These are phyloP conservation scores for Pentalonia nigronervosa DNA, from an alignment of 1,140 invertebrate genomes.

Conservation along the genomic window DNA sequence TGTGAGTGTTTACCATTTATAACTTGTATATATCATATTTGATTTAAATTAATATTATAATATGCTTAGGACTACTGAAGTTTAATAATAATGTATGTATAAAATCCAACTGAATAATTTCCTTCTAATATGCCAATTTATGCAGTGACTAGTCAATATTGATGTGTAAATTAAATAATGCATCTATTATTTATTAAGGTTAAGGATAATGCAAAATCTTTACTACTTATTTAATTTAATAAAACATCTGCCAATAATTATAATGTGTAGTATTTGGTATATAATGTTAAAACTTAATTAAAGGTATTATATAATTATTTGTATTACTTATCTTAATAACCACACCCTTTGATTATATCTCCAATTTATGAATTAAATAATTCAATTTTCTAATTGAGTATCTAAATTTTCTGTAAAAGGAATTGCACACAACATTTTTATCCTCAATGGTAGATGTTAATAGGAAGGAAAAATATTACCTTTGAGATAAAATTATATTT, in stretches of 20 bases:
- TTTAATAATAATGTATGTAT: not conserved
- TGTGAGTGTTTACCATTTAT: not conserved
- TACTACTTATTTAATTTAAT: not conserved
- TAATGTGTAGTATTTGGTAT: not conserved
- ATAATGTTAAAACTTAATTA: not conserved
- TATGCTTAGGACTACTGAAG: not conserved
- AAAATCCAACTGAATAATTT: not conserved
- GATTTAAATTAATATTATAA: not conserved
- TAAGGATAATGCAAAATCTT: not conserved
- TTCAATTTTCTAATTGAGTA: not conserved
- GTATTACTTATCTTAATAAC: not conserved
- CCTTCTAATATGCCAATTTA: not conserved
- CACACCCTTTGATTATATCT: not conserved
- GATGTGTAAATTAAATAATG: not conserved
- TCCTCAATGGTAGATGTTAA: not conserved
- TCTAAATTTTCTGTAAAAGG: not conserved
- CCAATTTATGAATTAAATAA: not conserved
- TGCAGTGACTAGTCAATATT: not conserved
- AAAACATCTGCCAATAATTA: not conserved
- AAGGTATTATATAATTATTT: not conserved
- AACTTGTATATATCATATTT: not conserved
- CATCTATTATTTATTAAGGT: not conserved
- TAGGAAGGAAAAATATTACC: not conserved
- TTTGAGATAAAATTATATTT: not conserved
- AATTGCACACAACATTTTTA: not conserved